Conservation (phyloP, 2,797 vertebrate species). For the Acropternis orthonyx region DNA sequence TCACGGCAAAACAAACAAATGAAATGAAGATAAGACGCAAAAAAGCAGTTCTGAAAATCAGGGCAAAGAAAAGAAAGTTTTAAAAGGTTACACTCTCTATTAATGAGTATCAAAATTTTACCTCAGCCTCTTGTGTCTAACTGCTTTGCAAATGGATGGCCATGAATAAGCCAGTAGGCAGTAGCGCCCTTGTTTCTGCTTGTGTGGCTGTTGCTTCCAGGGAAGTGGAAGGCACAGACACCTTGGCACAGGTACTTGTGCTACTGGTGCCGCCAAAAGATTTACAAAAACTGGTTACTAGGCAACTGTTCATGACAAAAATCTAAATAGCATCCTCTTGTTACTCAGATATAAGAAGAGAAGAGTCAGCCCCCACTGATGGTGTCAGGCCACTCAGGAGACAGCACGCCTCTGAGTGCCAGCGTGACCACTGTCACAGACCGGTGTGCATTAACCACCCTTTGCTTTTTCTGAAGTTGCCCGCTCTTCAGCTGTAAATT, state of each 20-base stretch:
- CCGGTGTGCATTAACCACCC: background rate
- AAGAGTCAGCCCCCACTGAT: background rate
- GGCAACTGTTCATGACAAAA: constrained; percentile 35
- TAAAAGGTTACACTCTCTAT: background rate
- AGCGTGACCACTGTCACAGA: background rate
- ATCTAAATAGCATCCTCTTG: constrained; percentile 24
- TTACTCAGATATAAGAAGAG: background rate
- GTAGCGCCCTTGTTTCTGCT: background rate
- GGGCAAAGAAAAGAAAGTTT: background rate
- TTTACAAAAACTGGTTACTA: constrained; percentile 34
- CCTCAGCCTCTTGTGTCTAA: background rate
- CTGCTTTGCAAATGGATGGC: background rate
- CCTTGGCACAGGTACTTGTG: background rate
- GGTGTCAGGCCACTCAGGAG: background rate
- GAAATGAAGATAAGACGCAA: background rate
- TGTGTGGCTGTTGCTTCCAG: background rate
- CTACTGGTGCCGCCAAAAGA: background rate
- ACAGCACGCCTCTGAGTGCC: background rate
- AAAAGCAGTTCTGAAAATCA: background rate
- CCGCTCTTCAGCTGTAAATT: background rate
- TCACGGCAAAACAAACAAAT: constrained; percentile 10
- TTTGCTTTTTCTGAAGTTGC: background rate
- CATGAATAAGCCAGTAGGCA: background rate
- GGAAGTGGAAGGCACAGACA: background rate
- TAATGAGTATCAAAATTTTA: background rate